Base-by-base conservation (phyloP, 2,113 vertebrate genomes). In the Condylura cristata region DNA sequence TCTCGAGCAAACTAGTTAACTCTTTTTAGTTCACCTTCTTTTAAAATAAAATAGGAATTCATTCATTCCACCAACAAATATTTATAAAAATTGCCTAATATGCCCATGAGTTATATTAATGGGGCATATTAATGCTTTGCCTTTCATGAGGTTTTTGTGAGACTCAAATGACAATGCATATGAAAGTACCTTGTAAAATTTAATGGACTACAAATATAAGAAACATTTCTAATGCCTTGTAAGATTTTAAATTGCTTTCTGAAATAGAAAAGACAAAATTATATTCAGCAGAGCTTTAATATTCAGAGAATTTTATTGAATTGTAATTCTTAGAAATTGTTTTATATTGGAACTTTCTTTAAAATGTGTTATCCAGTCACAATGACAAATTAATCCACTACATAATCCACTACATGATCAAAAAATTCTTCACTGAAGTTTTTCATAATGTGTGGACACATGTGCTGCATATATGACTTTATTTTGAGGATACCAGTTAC, bases 151-250 rank as follows among this genome's bases (percentile, higher is more conserved):
- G 53, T 93, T 80, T 17, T 84, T 1, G 0, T 91, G 70, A 96
- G 80, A 92, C 75, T 86, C 86, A 96, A 97, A 91, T 79, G 91
- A 86, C 80, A 95, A 89, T 86, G 89, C 94, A 89, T 84, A 56
- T 91, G 39, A 90, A 92, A 96, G 17, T 80, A 93, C 16, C 68
- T 94, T 95, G 86, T 89, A 94, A 97, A 97, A 96, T 86, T 96
- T 96, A 97, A 96, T 93, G 83, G 63, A 63, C 79, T 96, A 89
- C 78, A 97, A 91, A 95, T 96, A 95, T 89, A 94, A 92, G 82
- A 96, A 96, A 96, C 22, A 96, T 89, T 79, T 96, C 78, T 97
- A 96, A 95, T 86, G 51, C 32, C 63, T 78, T 97, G 74, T 58
- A 94, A 83, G 74, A 70, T 94, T 96, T 96, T 90, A 91, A 95